These are phyloP conservation scores for Furnarius figulus DNA, from an alignment of 2,113 vertebrate genomes.

Conservation along the genomic window DNA sequence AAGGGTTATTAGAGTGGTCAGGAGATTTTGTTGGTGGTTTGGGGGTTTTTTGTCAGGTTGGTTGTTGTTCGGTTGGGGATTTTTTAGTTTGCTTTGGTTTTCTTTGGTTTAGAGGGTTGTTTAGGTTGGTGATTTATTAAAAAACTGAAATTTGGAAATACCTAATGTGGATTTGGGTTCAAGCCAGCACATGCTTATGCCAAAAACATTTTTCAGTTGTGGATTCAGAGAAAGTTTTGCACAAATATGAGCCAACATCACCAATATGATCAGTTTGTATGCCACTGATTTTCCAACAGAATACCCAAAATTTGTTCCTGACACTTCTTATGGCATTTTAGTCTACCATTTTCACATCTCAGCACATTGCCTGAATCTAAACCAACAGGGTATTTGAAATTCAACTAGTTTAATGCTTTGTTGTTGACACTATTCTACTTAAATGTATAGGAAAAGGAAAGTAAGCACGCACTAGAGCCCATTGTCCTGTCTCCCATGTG, in stretches of 20 bases:
- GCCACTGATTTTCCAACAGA: neutral
- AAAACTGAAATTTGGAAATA: neutral
- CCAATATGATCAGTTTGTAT: neutral
- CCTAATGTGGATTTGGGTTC: neutral
- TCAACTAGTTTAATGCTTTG: neutral
- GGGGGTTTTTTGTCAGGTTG: neutral
- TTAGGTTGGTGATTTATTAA: neutral
- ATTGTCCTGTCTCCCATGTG: neutral
- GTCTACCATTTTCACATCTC: neutral
- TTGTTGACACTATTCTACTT: neutral
- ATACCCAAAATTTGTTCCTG: neutral
- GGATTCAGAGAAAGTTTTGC: neutral
- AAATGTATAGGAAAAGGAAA: neutral
- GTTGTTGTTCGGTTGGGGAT: neutral
- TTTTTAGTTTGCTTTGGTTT: neutral
- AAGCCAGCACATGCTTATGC: neutral
- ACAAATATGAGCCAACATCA: neutral
- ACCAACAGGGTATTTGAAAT: neutral
- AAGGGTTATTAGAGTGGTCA: neutral
- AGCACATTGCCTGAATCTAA: neutral
- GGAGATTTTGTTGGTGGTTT: neutral
- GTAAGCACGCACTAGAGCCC: neutral
- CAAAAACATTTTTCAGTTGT: neutral
- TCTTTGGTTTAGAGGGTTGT: neutral
- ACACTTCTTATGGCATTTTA: neutral